Evolutionary conservation across 2,797 vertebrate genomes (phyloP).

Genomic region (Tokudaia tokunoshimensis): DNA sequence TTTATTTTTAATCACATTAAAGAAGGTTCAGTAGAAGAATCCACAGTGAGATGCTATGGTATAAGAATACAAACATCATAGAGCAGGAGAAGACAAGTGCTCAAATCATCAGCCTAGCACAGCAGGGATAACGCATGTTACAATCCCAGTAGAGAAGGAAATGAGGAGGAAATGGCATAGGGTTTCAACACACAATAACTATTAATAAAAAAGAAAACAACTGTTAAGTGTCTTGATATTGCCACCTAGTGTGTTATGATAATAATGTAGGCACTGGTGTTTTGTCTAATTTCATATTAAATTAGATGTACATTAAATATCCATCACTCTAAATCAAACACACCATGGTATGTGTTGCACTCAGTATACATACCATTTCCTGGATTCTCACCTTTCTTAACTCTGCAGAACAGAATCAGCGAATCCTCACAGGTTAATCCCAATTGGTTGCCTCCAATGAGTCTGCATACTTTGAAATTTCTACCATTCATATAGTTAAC

Average conservation of each 20-base stretch:
- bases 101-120: background rate
- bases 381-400: background rate
- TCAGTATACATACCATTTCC: background rate
- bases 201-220: background rate
- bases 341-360: background rate
- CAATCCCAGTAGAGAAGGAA: background rate
- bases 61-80: background rate
- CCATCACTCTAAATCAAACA: background rate
- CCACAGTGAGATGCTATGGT: background rate
- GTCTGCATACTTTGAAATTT: background rate
- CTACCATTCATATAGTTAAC: background rate
- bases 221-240: background rate
- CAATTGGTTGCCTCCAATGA: background rate
- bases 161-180: background rate
- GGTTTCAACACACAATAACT: background rate
- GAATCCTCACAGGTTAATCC: background rate
- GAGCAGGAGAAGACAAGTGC: background rate
- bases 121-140: background rate
- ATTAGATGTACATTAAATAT: background rate
- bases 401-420: background rate
- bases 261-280: background rate
- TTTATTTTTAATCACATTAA: slow-evolving; percentile 16
- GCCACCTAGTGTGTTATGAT: background rate
- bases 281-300: background rate
- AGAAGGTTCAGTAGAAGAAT: background rate